These are phyloP conservation scores for Aculops lycopersici DNA, from an alignment of 1,140 invertebrate species.

Conservation along the genomic window DNA sequence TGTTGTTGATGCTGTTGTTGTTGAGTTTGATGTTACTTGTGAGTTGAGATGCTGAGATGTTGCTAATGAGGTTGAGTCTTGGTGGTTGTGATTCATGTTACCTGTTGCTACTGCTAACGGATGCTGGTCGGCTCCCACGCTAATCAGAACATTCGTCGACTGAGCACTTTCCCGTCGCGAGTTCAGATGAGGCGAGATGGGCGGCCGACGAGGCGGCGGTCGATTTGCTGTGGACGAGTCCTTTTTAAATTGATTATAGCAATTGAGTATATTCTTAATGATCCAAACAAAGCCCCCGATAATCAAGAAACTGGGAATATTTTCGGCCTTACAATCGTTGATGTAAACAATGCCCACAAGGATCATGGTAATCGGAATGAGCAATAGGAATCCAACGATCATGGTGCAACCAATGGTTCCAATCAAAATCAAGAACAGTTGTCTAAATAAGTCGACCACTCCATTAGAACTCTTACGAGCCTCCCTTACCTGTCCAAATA, in stretches of 20 bases:
- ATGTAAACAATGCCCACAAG: not conserved
- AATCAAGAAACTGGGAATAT: not conserved
- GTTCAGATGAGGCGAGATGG: no score
- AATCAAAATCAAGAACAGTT: conserved; percentile 24
- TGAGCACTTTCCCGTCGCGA: no score
- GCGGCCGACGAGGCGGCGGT: no score
- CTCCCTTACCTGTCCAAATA: conserved; percentile 28
- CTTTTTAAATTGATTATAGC: no score
- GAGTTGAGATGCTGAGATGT: no score
- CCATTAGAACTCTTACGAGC: conserved; percentile 24
- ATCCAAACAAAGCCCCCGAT: conserved; percentile 18
- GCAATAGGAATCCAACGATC: not conserved
- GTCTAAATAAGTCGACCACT: conserved; percentile 27
- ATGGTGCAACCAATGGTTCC: conserved; percentile 18
- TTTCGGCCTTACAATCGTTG: not conserved
- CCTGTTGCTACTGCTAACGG: no score
- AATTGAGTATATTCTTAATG: conserved; percentile 28
- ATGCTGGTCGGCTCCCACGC: no score
- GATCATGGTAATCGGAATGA: not conserved
- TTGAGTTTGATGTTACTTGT: no score
- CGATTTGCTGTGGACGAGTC: no score
- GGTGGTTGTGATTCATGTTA: not conserved
- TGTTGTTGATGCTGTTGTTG: no score
- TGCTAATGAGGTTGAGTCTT: no score
- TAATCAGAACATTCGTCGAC: no score